Evolutionary conservation across 2,797 vertebrate genomes (phyloP).

Genomic region (Enteromius fasciolatus): DNA sequence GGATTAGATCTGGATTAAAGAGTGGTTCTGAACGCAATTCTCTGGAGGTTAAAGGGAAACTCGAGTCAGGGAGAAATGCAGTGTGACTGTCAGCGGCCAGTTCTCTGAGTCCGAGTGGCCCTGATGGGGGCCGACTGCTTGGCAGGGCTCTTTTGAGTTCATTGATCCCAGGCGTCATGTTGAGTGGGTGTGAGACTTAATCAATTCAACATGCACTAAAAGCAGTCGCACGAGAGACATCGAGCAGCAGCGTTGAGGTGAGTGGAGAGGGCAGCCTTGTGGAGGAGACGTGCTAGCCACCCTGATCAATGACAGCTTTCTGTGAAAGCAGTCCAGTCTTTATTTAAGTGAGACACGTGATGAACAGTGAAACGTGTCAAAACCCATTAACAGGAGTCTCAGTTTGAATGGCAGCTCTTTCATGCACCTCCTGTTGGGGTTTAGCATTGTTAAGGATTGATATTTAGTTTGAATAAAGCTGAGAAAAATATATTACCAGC

Average conservation of each 20-base stretch:
- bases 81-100: background rate
- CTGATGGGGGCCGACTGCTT: constrained; percentile 26
- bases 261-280: background rate
- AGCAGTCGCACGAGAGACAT: constrained; percentile 8
- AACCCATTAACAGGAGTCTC: constrained; percentile 15
- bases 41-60: constrained; percentile 36
- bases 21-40: constrained; percentile 11
- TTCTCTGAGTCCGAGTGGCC: constrained; percentile 43
- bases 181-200: constrained; percentile 51
- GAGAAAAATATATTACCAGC: background rate
- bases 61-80: constrained; percentile 1
- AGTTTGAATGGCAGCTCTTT: constrained; percentile 6
- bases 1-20: constrained; percentile 38
- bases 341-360: constrained; percentile 33
- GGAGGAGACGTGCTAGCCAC: constrained; percentile 1
- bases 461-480: background rate
- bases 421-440: background rate
- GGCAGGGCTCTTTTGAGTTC: constrained; percentile 44
- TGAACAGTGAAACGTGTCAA: constrained; percentile 35
- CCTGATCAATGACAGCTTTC: constrained; percentile 41
- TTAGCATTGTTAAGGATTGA: background rate
- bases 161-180: constrained; percentile 45
- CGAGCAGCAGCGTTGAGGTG: background rate
- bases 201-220: constrained; percentile 51
- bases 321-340: constrained; percentile 10